phyloP scores from a whole-genome alignment of 2,888 invertebrate species.

The Rhagonycha fulva region DNA sequence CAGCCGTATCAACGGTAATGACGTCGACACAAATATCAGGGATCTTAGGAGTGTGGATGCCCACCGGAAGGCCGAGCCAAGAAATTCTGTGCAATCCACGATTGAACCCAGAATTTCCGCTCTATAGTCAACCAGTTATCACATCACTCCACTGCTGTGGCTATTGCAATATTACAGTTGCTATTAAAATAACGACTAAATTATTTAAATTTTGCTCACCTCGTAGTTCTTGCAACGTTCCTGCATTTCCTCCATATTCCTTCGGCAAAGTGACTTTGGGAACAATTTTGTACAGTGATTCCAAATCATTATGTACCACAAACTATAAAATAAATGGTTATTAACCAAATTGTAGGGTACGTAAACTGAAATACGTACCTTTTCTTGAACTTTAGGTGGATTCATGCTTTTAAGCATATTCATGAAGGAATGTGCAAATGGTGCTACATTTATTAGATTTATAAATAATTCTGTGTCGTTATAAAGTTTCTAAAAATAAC shows the following conservation, averaged over 20 bases:
- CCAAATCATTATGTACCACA: conserved; percentile 23
- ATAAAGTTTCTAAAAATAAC: neutral
- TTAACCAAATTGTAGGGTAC: neutral
- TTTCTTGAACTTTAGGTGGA: neutral
- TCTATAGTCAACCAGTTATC: no score
- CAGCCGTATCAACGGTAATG: no score
- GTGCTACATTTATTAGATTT: neutral
- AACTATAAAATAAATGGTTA: conserved; percentile 21
- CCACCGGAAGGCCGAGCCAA: no score
- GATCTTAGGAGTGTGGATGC: no score
- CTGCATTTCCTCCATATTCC: conserved; percentile 37
- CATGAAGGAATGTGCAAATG: neutral
- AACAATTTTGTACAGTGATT: conserved; percentile 22
- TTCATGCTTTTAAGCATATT: neutral
- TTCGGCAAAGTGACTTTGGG: conserved; percentile 31
- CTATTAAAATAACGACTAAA: neutral
- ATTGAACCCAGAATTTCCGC: no score
- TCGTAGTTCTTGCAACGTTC: conserved; percentile 62
- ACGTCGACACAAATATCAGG: no score
- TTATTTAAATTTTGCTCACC: conserved; percentile 47
- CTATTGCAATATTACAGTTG: neutral
- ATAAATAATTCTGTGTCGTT: neutral
- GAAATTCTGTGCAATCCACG: no score
- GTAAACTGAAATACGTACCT: neutral
- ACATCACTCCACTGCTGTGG: no score